Evolutionary conservation across 2,113 vertebrate genomes (phyloP).

Genomic region (Rutilus rutilus): DNA sequence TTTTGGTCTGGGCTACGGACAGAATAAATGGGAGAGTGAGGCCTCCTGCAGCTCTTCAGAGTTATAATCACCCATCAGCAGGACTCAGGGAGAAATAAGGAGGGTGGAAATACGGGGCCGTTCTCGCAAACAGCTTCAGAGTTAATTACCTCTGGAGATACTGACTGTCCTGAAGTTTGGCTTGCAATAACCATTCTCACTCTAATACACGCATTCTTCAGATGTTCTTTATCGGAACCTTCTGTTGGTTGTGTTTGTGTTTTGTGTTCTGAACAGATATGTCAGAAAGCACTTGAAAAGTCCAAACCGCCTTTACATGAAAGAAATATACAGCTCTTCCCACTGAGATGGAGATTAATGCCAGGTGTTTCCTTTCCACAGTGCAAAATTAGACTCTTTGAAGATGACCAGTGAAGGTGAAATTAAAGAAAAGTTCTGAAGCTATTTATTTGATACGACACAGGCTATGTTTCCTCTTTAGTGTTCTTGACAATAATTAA

Average conservation of each 20-base stretch:
- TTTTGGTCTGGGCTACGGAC: conserved; percentile 66
- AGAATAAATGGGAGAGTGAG: conserved; percentile 67
- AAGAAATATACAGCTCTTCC: not conserved
- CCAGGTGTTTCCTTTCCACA: conserved; percentile 27
- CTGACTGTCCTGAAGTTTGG: conserved; percentile 67
- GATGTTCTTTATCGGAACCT: conserved; percentile 39
- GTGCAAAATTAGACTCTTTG: conserved; percentile 3
- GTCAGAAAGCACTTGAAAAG: conserved; percentile 10
- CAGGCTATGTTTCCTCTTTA: not conserved
- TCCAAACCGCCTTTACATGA: not conserved
- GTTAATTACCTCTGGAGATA: conserved; percentile 79
- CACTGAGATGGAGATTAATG: conserved; percentile 38
- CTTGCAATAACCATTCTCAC: conserved; percentile 17
- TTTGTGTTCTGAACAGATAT: conserved; percentile 34
- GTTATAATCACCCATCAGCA: conserved; percentile 79
- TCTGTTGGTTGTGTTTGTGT: conserved; percentile 25
- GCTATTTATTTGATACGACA: not conserved
- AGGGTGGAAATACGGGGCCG: not conserved
- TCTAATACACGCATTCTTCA: conserved; percentile 24
- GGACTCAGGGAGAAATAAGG: conserved; percentile 57
- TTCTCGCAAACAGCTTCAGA: conserved; percentile 47
- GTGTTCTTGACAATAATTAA: not conserved
- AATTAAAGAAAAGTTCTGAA: not conserved
- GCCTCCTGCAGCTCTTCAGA: conserved; percentile 69
- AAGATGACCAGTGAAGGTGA: conserved; percentile 16